A percentile compares a stretch with the other conserved stretches of the same genome.
These are phyloP conservation scores for Alexandromys oeconomus DNA, from an alignment of 2,797 vertebrate genomes.

Conservation along the genomic window DNA sequence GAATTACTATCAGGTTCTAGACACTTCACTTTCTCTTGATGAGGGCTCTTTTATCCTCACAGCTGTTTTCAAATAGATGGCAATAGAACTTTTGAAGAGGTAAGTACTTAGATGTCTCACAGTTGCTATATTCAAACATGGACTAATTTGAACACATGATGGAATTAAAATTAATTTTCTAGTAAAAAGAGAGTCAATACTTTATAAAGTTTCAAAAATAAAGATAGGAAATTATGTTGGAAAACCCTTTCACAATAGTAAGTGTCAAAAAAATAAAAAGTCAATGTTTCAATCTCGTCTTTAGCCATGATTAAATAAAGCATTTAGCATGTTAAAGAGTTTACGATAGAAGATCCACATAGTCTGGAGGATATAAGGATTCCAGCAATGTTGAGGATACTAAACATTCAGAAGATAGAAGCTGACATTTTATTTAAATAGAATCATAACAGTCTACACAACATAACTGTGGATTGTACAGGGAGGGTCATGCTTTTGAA, in stretches of 20 bases:
- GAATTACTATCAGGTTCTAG: background rate
- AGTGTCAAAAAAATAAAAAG: background rate
- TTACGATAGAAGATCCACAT: background rate
- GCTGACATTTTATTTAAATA: background rate
- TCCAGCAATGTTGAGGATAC: background rate
- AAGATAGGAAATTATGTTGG: background rate
- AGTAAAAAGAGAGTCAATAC: background rate
- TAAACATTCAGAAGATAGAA: background rate
- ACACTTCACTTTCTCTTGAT: background rate
- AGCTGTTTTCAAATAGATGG: background rate
- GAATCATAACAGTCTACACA: background rate
- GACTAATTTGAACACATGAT: background rate
- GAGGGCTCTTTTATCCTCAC: background rate
- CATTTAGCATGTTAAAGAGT: background rate
- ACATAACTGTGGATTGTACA: background rate
- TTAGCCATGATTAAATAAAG: background rate
- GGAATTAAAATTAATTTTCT: background rate
- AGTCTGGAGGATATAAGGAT: background rate
- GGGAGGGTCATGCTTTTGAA: background rate
- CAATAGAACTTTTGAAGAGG: constrained; percentile 1
- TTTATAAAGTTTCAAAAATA: background rate
- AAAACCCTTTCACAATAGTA: background rate
- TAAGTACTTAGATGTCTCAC: background rate
- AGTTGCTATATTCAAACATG: background rate
- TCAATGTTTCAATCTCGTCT: background rate